Evolutionary conservation across 2,888 invertebrate species (phyloP), one percentile per base, ranked within the genome.

Genomic region (Himalopsyche anomala): DNA sequence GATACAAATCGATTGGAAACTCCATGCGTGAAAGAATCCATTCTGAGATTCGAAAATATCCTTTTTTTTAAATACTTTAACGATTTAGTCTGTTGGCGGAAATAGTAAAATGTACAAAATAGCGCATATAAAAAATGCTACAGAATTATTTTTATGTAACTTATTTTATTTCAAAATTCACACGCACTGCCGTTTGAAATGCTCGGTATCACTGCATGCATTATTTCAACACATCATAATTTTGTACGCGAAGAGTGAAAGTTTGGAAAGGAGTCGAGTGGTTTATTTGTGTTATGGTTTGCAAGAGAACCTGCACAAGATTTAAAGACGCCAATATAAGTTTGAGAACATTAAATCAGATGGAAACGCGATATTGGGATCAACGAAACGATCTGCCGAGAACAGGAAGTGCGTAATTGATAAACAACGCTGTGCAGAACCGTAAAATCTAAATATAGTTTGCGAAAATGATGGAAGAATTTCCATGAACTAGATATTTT

Each of bases 311-410:
- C 28, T 6, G 11, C 38, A 38, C 12, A 36, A 2, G 42, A 8
- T 8, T 5, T 8, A 8, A 45, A 19, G 2, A 38, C 36, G 15
- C 74, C 36, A 15, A 74, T 74, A 19, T 51, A 74, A 38, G 74
- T 74, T 74, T 74, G 11, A 15, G 36, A 74, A 38, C 74, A 36
- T 74, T 74, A 74, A 74, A 28, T 74, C 15, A 15, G 36, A 74
- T 74, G 74, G 74, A 74, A 74, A 74, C 74, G 74, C 74, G 74
- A 38, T 74, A 74, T 74, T 36, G 74, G 38, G 38, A 74, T 74
- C 38, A 38, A 38, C 36, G 74, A 5, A 74, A 36, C 74, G 74
- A 11, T 74, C 36, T 36, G 74, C 38, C 5, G 36, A 74, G 38
- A 74, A 74, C 74, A 74, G 74, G 74, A 74, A 74, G 36, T 36